Base-by-base conservation (phyloP, 2,888 invertebrate species). In the Hydroisotoma schaefferi region DNA sequence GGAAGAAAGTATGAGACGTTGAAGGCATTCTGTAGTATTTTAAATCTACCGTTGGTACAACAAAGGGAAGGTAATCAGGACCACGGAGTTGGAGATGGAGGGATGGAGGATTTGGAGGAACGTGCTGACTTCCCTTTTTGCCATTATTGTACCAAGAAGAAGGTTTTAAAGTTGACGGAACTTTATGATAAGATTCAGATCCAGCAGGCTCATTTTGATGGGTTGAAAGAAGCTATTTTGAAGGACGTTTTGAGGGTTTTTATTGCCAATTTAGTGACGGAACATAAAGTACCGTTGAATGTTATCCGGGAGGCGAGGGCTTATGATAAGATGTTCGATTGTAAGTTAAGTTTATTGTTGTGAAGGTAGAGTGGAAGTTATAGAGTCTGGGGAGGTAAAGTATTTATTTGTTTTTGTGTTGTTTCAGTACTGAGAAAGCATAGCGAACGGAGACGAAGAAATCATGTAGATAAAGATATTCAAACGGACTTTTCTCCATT, bases 61-160 rank as follows among this genome's bases (percentile, higher is more conserved):
- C 5, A 20, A 10, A 18, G 6, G 12, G 25, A 46, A 5, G 22
- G 22, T 20, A 12, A 5, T 4, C 23, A 37, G 22, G 18, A 29
- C 3, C n/a, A n/a, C n/a, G 3, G 25, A 4, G 25, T 6, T 5
- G 47, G 23, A 15, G 47, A 47, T 5, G 47, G 47, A 6, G 20
- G 25, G 6, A 12, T 4, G 6, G 47, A 22, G 5, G 52, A 52
- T 3, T 20, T 23, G 37, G 52, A 52, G 8, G 28, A 49, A 18
- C 4, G n/a, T 10, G 20, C 37, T 2, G 52, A 52, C 33, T 52
- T 52, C 37, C 52, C 52, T 2, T 52, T 52, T 33, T 52, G 52
- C 33, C 20, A 2, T 33, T 23, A 33, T 6, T 52, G 52, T 37
- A 37, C 37, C 2, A 52, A 33, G 3, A 10, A 52, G 5, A 52